Base-by-base conservation (phyloP, 2,797 vertebrate species). In the Danio aesculapii region DNA sequence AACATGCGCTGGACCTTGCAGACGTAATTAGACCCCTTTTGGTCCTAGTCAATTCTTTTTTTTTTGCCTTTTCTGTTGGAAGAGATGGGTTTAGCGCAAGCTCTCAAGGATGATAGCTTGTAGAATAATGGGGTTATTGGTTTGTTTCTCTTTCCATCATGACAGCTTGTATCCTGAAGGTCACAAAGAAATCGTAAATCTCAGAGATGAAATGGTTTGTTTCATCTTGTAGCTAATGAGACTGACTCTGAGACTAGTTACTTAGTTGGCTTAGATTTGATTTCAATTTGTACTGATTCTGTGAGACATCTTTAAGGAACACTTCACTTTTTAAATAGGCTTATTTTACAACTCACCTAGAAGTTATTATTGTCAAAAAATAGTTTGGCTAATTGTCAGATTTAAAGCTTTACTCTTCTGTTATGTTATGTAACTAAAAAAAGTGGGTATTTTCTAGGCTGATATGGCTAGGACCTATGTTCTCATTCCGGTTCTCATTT, bases 1-100 rank as follows among this genome's bases (percentile, higher is more conserved):
- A 88, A 87, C 86, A 83, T 84, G 83, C 3, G 71, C 67, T 75
- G 81, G 84, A 79, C 83, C 80, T 84, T 66, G 43, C 71, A 68
- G 77, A 81, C 14, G 83, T 84, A 85, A 84, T 84, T 78, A 72
- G 74, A n/a, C 21, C 59, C 52, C 19, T 70, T 86, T 78, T 67
- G 61, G 59, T 70, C 49, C 11, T 55, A 79, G 77, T 74, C 71
- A 59, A 46, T 73, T 77, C 58, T 8, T 58, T 67, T 8, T 46
- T 57, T 52, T 41, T 81, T 72, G 64, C 12, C 16, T 12, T 59
- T 52, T 75, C 71, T 71, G 8, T 79, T 75, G 52, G 52, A 53
- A n/a, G 46, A 47, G 61, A 1, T 41, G 17, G 19, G 19, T 69
- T 50, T 75, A 19, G 53, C 6, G 14, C 52, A 49, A 13, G 39